phyloP scores from a whole-genome alignment of 2,113 vertebrate species.

The Engraulis encrasicolus region DNA sequence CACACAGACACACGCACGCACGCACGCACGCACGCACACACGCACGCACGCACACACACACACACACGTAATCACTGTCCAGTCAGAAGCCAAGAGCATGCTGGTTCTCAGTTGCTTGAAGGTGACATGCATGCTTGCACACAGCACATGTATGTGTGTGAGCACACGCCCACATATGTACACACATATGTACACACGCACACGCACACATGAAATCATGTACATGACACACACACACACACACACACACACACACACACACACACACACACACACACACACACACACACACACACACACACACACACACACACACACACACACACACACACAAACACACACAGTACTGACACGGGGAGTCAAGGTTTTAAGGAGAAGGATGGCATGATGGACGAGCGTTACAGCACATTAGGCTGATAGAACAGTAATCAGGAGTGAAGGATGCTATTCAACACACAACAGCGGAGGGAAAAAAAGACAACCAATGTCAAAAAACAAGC shows the following conservation, averaged over 20 bases:
- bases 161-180: no score
- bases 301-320: no score
- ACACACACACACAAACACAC: no score
- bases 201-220: no score
- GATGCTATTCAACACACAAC: background rate
- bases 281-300: no score
- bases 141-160: no score
- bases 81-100: background rate
- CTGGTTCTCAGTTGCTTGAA: background rate
- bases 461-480: background rate
- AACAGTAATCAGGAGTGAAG: conserved; percentile 1
- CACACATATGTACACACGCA: no score
- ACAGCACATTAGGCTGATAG: background rate
- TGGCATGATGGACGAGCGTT: background rate
- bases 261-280: no score
- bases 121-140: background rate
- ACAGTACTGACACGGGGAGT: background rate
- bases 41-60: background rate
- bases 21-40: background rate
- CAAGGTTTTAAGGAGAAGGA: background rate
- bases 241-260: no score
- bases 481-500: background rate
- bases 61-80: background rate
- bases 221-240: background rate
- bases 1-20: background rate